A percentile compares a stretch with the other conserved stretches of the same genome.
These are phyloP conservation scores for Diorhabda carinulata DNA, from an alignment of 1,140 invertebrate genomes.

Conservation along the genomic window DNA sequence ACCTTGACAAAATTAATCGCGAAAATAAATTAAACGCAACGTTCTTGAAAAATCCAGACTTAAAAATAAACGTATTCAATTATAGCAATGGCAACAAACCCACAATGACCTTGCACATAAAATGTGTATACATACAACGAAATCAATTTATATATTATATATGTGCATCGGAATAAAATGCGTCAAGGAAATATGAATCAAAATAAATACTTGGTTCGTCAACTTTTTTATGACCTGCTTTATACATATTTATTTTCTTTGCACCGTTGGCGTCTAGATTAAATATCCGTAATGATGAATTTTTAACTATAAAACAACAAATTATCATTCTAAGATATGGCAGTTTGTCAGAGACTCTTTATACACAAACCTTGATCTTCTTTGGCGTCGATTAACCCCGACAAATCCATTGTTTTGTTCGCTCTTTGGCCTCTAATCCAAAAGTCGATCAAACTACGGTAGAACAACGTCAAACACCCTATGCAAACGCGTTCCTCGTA, in stretches of 20 bases:
- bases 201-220: constrained; percentile 4
- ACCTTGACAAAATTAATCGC: constrained; percentile 17
- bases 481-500: too few relatives aligned
- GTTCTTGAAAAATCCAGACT: constrained; percentile 27
- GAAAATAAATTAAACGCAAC: constrained; percentile 20
- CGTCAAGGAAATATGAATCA: constrained; percentile 19
- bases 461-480: too few relatives aligned
- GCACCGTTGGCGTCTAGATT: not conserved
- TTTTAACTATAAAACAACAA: too few relatives aligned
- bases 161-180: constrained; percentile 18
- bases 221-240: constrained; percentile 1
- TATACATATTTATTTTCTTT: not conserved
- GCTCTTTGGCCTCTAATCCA: too few relatives aligned
- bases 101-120: constrained; percentile 21
- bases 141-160: constrained; percentile 17
- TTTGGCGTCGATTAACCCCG: too few relatives aligned
- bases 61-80: constrained; percentile 23
- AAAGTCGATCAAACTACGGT: too few relatives aligned
- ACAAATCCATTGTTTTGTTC: too few relatives aligned
- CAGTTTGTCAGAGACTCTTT: too few relatives aligned
- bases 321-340: too few relatives aligned
- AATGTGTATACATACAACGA: constrained; percentile 15
- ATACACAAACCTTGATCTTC: too few relatives aligned
- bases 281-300: not conserved
- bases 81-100: constrained; percentile 23